Conservation (phyloP, 2,888 invertebrate species). For the Athalia circularis region DNA sequence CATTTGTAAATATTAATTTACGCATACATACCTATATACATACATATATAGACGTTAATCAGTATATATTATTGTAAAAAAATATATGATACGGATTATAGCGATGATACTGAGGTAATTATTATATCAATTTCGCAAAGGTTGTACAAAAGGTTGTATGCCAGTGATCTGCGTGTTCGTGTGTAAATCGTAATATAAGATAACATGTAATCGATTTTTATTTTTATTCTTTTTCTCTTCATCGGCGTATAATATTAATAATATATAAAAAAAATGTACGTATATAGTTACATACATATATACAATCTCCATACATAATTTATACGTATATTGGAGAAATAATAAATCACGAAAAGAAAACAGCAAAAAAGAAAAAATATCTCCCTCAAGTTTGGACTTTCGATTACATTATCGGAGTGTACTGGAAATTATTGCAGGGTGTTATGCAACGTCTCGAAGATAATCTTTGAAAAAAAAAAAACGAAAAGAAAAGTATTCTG, state of each 20-base stretch:
- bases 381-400: slow-evolving; percentile 7
- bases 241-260: no score
- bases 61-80: no score
- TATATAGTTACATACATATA: no score
- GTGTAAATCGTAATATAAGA: background rate
- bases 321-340: background rate
- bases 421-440: slow-evolving; percentile 36
- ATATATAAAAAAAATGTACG: no score
- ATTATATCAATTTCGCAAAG: background rate
- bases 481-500: slow-evolving; percentile 8
- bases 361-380: background rate
- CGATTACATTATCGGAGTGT: slow-evolving; percentile 23
- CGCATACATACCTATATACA: no score
- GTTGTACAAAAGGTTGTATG: slow-evolving; percentile 14
- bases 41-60: background rate
- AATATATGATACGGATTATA: no score
- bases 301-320: background rate
- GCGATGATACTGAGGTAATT: background rate
- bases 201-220: background rate
- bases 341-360: background rate
- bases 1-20: background rate
- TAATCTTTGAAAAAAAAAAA: background rate
- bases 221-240: background rate
- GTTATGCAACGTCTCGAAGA: slow-evolving; percentile 25
- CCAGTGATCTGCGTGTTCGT: background rate